phyloP scores from a whole-genome alignment of 2,797 vertebrate species.

The Micropoecilia bifurca region DNA sequence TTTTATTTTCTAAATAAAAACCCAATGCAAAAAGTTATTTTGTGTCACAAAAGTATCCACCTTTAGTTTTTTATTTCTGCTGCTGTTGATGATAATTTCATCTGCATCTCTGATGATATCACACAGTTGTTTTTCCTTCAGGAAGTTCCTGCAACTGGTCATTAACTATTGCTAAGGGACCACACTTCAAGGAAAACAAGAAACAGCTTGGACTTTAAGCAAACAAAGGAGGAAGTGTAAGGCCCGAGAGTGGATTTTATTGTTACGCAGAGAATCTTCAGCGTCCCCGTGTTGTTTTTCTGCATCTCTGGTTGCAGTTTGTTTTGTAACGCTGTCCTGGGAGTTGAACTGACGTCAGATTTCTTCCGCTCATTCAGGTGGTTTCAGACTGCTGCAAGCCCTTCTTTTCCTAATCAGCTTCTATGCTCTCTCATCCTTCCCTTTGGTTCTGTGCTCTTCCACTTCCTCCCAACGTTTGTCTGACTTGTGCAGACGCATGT shows the following conservation, averaged over 20 bases:
- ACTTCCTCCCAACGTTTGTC: conserved; percentile 55
- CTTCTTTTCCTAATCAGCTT: conserved; percentile 66
- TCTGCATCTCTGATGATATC: conserved; percentile 63
- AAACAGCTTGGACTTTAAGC: conserved; percentile 31
- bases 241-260: conserved; percentile 12
- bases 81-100: conserved; percentile 66
- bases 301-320: conserved; percentile 23
- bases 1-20: background rate
- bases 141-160: conserved; percentile 74
- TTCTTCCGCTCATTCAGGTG: conserved; percentile 73
- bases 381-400: conserved; percentile 35
- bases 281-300: conserved; percentile 24
- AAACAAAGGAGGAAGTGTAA: conserved; percentile 19
- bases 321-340: conserved; percentile 52
- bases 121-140: conserved; percentile 77
- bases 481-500: conserved; percentile 42
- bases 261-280: conserved; percentile 21
- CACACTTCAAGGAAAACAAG: conserved; percentile 61
- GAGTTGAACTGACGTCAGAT: conserved; percentile 68
- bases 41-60: conserved; percentile 22
- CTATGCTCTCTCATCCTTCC: conserved; percentile 57
- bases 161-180: conserved; percentile 71
- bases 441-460: conserved; percentile 37
- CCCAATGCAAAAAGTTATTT: background rate
- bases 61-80: conserved; percentile 41